Percentiles rank a stretch among this genome's conserved stretches.
Conservation (phyloP, 2,797 vertebrate genomes). For the Acanthis flammea region DNA sequence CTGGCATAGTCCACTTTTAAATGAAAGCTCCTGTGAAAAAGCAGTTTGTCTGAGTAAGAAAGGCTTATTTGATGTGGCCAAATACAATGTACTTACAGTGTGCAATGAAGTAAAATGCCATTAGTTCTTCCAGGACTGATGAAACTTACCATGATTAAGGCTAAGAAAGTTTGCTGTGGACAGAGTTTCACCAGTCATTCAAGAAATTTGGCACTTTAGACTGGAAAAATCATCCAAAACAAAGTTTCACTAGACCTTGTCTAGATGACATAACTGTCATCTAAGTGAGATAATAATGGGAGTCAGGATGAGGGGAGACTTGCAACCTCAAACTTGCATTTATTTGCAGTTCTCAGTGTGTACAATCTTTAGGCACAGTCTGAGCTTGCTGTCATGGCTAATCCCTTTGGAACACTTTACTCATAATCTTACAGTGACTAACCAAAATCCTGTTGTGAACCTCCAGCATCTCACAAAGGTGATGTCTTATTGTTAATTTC, state of each 20-base stretch:
- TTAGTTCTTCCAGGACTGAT: neutral
- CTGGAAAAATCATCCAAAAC: neutral
- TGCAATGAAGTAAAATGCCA: neutral
- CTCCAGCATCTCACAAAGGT: rapidly evolving
- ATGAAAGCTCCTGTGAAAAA: neutral
- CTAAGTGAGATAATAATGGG: neutral
- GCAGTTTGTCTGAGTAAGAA: neutral
- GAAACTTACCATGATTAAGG: neutral
- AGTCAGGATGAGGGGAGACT: neutral
- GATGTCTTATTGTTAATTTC: neutral
- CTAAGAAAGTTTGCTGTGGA: neutral
- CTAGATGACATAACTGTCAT: neutral
- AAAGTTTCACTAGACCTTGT: neutral
- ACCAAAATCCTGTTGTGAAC: neutral
- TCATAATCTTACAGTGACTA: neutral
- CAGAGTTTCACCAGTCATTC: neutral
- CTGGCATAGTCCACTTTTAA: neutral
- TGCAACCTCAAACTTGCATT: neutral
- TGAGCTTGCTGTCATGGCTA: neutral
- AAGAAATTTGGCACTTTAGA: neutral
- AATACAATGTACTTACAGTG: neutral
- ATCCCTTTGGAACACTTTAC: neutral
- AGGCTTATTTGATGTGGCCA: neutral
- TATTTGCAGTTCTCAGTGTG: neutral
- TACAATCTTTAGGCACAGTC: neutral